Conservation (phyloP, 2,113 vertebrate genomes). For the Nannobrachium achirus region DNA sequence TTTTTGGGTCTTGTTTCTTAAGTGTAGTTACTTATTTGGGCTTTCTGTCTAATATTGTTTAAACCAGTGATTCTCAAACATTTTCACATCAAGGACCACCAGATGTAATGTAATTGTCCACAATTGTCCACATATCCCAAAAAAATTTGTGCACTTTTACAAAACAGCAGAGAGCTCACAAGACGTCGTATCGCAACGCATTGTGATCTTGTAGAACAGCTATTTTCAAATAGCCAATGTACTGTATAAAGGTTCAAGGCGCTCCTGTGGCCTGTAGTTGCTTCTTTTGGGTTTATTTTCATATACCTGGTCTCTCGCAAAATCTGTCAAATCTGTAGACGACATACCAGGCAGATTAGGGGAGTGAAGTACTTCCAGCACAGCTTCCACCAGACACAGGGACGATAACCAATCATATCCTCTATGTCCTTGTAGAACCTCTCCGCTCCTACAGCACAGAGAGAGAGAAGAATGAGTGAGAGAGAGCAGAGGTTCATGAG, state of each 20-base stretch:
- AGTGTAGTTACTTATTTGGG: background rate
- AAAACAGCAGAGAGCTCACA: too few species aligned
- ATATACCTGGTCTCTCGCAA: too few species aligned
- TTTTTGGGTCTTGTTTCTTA: background rate
- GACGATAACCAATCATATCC: conserved; percentile 92
- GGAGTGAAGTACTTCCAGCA: conserved; percentile 90
- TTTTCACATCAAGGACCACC: background rate
- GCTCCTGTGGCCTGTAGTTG: too few species aligned
- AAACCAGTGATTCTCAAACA: background rate
- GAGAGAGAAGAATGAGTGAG: background rate
- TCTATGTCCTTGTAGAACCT: conserved; percentile 89
- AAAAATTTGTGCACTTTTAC: too few species aligned
- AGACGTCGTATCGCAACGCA: too few species aligned
- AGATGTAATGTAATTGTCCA: too few species aligned
- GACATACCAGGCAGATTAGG: conserved; percentile 87
- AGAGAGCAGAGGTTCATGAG: background rate
- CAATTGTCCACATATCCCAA: too few species aligned
- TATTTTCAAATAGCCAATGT: too few species aligned
- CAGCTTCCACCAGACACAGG: conserved; percentile 89
- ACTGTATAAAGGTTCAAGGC: too few species aligned
- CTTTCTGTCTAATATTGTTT: too few species aligned
- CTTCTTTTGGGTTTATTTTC: background rate
- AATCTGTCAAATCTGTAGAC: too few species aligned
- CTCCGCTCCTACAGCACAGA: conserved; percentile 81
- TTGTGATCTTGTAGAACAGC: too few species aligned